Base-by-base conservation (phyloP, 30 jellyfish, hydroid and myxozoan species). In the Aurelia aurita region DNA sequence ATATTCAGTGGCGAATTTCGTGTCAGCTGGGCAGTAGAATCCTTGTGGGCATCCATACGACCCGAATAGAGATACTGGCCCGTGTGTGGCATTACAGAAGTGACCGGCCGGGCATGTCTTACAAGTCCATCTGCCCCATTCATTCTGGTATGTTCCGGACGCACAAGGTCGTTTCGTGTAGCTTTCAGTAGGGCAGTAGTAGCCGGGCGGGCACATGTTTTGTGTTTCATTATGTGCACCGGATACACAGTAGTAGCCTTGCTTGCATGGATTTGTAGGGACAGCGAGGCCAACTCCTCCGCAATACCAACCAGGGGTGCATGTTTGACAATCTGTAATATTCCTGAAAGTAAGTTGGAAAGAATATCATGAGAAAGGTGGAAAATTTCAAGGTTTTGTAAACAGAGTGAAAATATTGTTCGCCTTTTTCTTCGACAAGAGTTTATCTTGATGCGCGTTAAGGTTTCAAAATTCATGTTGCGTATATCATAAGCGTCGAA, bases 301-400 rank as follows among this genome's bases (percentile, higher is more conserved):
- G 72, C 99, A 94, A 87, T 75, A 94, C 90, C 82, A 74, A 55
- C 99, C 99, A 25, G 99, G 93, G 25, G 97, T 51, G 81, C 99
- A 94, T 22, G 87, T 55, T 69, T 88, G 90, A 58, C 99, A 94
- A 70, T 94, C 96, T 26, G 98, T 57, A 29, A 58, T 57, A 60
- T 85, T 80, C 57, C 98, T 91, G 39, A 16, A 28, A 78, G 71
- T 65, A 61, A 25, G 49, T 43, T 28, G 26, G 45, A 68, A 14
- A 4, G 6, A 26, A 14, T 0, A 32, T 25, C 18, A 20, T 0
- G 57, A 46, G 4, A 71, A 20, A 13, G 23, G 28, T 10, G 31
- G n/a, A n/a, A n/a, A n/a, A n/a, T n/a, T n/a, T n/a, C n/a, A n/a
- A n/a, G n/a, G n/a, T n/a, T 7, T 35, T 39, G 15, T 39, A 5